Base-by-base conservation (phyloP, 2,113 vertebrate species). In the Corythoichthys haematopterus region DNA sequence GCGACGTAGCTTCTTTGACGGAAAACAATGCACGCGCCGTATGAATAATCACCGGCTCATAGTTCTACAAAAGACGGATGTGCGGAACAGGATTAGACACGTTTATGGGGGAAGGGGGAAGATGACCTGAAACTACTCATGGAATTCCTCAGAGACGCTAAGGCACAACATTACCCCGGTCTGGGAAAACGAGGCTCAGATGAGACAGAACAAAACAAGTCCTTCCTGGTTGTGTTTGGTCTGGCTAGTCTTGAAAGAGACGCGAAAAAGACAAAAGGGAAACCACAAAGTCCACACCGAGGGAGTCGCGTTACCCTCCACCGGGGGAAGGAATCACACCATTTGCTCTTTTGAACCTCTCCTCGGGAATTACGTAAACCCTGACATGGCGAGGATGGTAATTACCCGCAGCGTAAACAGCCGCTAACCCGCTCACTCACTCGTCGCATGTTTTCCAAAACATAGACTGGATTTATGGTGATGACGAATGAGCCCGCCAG, bases 51-150 rank as follows among this genome's bases (percentile, higher is more conserved):
- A 35, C 4, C 14, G 64, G 75, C 36, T 74, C 65, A 75, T 33
- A 15, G 52, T 40, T 40, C 62, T 47, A 75, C 38, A 63, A 56
- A 63, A 35, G 77, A 28, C 50, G 67, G 75, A 65, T 55, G 38
- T 72, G 66, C 11, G 20, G 45, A 70, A 66, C 78, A 40, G 79
- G 87, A 85, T 64, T 3, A 51, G 80, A 85, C 87, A 82, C 66
- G 87, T 73, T 84, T 65, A 57, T 14, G 55, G 14, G 35, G 80
- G 81, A 82, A 74, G 77, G 74, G 66, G 82, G 81, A 88, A 75
- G 75, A 74, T 72, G 84, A 83, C 82, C 82, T 81, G 75, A 61
- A 62, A 86, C 72, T 58, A 56, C 81, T 78, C 74, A 37, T 62
- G 61, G 72, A 76, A 87, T 87, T 87, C 83, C 78, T 77, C 68